These are phyloP conservation scores for Azemiops feae DNA, from an alignment of 2,113 vertebrate genomes.

Conservation along the genomic window DNA sequence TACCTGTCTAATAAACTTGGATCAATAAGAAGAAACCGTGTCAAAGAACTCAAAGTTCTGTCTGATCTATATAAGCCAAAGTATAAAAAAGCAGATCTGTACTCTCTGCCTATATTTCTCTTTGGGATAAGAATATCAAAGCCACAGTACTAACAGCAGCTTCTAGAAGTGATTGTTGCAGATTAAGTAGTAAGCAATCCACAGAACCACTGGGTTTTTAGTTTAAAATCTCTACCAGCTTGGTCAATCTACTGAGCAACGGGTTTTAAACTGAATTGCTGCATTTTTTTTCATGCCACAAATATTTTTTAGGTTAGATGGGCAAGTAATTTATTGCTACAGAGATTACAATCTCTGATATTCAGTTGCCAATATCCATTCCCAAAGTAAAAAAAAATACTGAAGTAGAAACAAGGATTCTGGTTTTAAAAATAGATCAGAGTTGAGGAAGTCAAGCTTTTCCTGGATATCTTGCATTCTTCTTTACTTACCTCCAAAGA, in stretches of 20 bases:
- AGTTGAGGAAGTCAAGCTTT: not conserved
- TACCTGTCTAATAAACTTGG: not conserved
- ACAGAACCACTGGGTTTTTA: not conserved
- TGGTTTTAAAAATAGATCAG: not conserved
- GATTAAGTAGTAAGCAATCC: conserved; percentile 23
- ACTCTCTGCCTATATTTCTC: not conserved
- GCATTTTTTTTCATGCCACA: conserved; percentile 19
- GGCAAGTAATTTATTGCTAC: conserved; percentile 27
- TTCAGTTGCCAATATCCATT: not conserved
- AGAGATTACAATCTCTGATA: not conserved
- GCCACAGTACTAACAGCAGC: not conserved
- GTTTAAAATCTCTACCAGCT: conserved; percentile 24
- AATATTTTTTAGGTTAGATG: conserved; percentile 9
- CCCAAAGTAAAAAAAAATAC: not conserved
- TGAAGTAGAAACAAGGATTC: not conserved
- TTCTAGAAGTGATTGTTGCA: conserved; percentile 1
- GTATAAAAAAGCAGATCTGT: not conserved
- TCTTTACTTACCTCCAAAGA: not conserved
- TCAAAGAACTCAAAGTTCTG: not conserved
- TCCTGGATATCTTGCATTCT: not conserved
- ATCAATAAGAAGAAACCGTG: not conserved
- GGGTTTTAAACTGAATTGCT: conserved; percentile 15
- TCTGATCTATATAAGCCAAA: not conserved
- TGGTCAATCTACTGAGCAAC: not conserved
- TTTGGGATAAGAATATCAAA: conserved; percentile 3